Base-by-base conservation (phyloP, 2,888 invertebrate species). In the Lymantria monacha region DNA sequence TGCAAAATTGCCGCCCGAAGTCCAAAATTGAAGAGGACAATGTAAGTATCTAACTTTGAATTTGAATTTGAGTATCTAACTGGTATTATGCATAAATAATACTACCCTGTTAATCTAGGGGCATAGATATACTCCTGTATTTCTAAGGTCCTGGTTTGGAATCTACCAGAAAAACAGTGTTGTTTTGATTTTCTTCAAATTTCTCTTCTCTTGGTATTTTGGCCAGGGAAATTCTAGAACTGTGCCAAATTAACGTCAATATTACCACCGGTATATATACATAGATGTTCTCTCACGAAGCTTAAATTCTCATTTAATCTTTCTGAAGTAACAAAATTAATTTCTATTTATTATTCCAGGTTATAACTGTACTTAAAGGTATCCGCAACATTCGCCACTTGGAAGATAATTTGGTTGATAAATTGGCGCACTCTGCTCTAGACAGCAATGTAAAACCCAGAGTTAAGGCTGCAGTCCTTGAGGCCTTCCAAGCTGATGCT, bases 401-500 rank as follows among this genome's bases (percentile, higher is more conserved):
- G 49, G 94, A 93, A 51, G 93, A 94, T 49, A 86, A 85, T 0
- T 92, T 94, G 0, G 79, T 93, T 0, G 91, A 93, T 14, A 94
- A 94, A 64, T 69, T 97, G 38, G 87, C 86, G 0, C 87, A 92
- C 45, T 94, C 95, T 58, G 94, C 93, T 0, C 85, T 87, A 7
- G 93, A 95, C 67, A 93, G 93, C 57, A 91, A 87, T 30, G 85
- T 88, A 9, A 93, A 94, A 14, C 92, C 93, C 42, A 92, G 97
- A 42, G 92, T 97, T 5, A 93, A 96, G 53, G 95, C 95, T 0
- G 95, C 96, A 0, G 97, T 96, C 0, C 84, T 98, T 10, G 96
- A 97, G 74, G 94, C 97, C 0, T 94, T 95, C 79, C 88, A 93
- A 0, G 93, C 95, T 9, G 94, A 95, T 60, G 88, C 95, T 9